Percentiles rank a stretch among this genome's conserved stretches.
These are phyloP conservation scores for Cyprinodon diabolis DNA, from an alignment of 2,797 vertebrate genomes.

Conservation along the genomic window DNA sequence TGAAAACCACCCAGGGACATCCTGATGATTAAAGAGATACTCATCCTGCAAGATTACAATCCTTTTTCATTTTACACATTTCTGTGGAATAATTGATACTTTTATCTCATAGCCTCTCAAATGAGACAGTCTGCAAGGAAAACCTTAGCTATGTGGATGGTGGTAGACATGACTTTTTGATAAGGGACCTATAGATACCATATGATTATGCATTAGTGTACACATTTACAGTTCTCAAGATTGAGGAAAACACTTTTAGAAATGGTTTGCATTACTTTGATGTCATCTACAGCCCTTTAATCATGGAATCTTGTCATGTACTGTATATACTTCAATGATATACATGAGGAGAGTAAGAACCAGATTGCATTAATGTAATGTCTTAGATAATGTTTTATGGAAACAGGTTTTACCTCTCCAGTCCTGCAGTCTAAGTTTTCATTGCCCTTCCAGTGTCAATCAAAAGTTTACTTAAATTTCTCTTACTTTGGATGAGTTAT, in stretches of 20 bases:
- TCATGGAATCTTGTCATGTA: background rate
- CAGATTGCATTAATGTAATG: no score
- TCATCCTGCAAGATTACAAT: background rate
- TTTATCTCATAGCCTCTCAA: background rate
- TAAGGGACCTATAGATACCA: background rate
- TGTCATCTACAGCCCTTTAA: background rate
- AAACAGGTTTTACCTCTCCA: no score
- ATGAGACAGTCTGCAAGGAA: background rate
- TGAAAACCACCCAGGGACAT: background rate
- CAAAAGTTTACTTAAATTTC: no score
- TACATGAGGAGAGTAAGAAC: no score
- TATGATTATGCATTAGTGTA: slow-evolving; percentile 1
- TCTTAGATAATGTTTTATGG: no score
- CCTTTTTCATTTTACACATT: background rate
- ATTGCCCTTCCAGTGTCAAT: no score
- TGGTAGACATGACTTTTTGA: background rate
- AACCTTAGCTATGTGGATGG: background rate
- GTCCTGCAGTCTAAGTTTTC: no score
- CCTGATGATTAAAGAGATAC: slow-evolving; percentile 9
- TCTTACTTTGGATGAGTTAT: no score
- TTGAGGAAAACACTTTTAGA: background rate
- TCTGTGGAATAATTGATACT: slow-evolving; percentile 3
- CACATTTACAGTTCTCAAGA: background rate
- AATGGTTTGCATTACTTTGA: background rate
- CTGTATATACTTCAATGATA: no score